These are phyloP conservation scores for Pseudochirops corinnae DNA, from an alignment of 2,797 vertebrate genomes.

Conservation along the genomic window DNA sequence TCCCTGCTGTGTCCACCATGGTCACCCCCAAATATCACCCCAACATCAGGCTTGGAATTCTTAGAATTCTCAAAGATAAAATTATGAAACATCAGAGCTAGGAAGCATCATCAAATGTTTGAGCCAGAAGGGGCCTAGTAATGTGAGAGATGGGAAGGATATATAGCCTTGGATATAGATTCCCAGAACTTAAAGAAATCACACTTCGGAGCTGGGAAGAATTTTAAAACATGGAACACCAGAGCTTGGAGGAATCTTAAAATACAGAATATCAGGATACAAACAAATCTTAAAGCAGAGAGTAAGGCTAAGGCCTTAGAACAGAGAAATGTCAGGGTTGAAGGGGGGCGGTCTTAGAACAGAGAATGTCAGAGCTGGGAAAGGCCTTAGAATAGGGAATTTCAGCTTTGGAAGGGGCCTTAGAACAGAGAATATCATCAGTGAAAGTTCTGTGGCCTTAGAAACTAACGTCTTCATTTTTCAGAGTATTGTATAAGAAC, in stretches of 20 bases:
- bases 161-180: not conserved
- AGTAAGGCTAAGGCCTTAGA: not conserved
- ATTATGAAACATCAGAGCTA: not conserved
- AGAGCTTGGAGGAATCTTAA: not conserved
- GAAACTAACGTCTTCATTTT: not conserved
- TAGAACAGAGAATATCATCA: not conserved
- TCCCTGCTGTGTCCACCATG: not conserved
- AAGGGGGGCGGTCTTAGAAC: not conserved
- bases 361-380: not conserved
- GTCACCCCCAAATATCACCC: not conserved
- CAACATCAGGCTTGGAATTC: not conserved
- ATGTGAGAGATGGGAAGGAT: not conserved
- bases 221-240: not conserved
- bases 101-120: not conserved
- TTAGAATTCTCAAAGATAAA: not conserved
- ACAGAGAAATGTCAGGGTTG: not conserved
- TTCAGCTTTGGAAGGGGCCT: too few species aligned
- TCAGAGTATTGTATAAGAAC: not conserved
- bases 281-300: not conserved
- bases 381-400: not conserved
- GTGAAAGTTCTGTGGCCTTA: not conserved
- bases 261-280: not conserved
- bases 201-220: not conserved
- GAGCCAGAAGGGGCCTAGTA: not conserved
- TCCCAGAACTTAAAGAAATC: not conserved